Base-by-base conservation (phyloP, 2,113 vertebrate genomes). In the Hydropotes inermis region DNA sequence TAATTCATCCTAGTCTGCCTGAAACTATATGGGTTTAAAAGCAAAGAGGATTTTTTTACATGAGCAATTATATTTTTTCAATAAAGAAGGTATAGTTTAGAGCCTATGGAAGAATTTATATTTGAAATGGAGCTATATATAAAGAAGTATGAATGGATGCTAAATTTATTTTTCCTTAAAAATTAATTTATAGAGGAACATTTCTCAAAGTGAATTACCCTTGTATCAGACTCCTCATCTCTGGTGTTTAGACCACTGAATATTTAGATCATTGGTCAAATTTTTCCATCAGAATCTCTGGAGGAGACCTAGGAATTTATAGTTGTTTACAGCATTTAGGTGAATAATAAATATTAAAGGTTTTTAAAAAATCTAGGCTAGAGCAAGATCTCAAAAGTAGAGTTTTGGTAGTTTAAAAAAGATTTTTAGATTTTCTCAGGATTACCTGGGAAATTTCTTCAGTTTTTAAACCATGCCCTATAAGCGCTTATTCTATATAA, bases 1-100 rank as follows among this genome's bases (percentile, higher is more conserved):
- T 43, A 39, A 43, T 74, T 74, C 21, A 54, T 74, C 45, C 43
- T 17, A 55, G 23, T 70, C 13, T 92, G 7, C 88, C 55, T 84
- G 81, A 91, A 96, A 70, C 58, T 58, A 58, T 89, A 28, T 93
- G 21, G 12, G 45, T 97, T 95, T 91, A 45, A 81, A 94, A 90
- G 47, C 23, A 90, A 25, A 79, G 52, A 28, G 43, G 2, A 30
- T 76, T 89, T 89, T 78, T 67, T 96, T 70, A 58, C 2, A 94
- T 58, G 67, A 2, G 52, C 30, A 86, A 55, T 57, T 87, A 43
- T 36, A 74, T 43, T 92, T 19, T 88, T 87, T 94, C 55, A 84
- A 58, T 36, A 90, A 94, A 61, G 2, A 2, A 12, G 6, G 12
- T 50, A 0, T 9, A 67, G 6, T 88, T 95, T 88, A 88, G 50